Base-by-base conservation (phyloP, 1,140 invertebrate species). In the Trachymyrmex septentrionalis region DNA sequence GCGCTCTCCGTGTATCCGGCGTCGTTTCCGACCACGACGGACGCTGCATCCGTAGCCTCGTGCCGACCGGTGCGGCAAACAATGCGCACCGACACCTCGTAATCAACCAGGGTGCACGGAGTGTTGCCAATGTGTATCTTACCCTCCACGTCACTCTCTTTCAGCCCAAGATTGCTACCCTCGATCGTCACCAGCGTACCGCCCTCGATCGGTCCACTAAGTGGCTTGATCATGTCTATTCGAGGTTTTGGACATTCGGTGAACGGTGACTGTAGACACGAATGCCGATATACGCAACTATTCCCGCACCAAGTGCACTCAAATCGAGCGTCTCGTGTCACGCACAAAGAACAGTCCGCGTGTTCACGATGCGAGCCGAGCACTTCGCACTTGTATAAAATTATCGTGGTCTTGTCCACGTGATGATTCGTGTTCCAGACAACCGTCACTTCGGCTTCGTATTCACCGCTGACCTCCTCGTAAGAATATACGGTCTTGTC, bases 131-230 rank as follows among this genome's bases (percentile, higher is more conserved):
- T 99, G 9, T 97, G 97, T 78, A 99, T 98, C 96, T 98, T 98
- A 19, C 98, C 98, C 57, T 96, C 96, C 0, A 99, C 98, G 95
- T 99, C 99, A 92, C 98, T 97, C 91, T 98, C 97, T 87, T 97
- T 97, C 69, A 99, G 96, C 0, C 99, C 99, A 34, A 99, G 96
- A 96, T 99, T 99, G 92, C 98, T 98, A 9, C 99, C 99, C 95
- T 98, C 97, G 82, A 99, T 99, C 9, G 98, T 99, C 0, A 99
- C 97, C 50, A 98, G 94, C 27, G 99, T 99, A 1, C 99, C 99
- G 38, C 99, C 99, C 96, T 99, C 98, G 69, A 99, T 97, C 12
- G 99, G 99, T 16, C 99, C 99, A 93, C 98, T 98, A 30, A 98
- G 93, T 0, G 99, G 99, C 94, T 98, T 98, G 88, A 99, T 99